phyloP scores from a whole-genome alignment of 2,888 invertebrate genomes.

The Dexiosoma caninum region DNA sequence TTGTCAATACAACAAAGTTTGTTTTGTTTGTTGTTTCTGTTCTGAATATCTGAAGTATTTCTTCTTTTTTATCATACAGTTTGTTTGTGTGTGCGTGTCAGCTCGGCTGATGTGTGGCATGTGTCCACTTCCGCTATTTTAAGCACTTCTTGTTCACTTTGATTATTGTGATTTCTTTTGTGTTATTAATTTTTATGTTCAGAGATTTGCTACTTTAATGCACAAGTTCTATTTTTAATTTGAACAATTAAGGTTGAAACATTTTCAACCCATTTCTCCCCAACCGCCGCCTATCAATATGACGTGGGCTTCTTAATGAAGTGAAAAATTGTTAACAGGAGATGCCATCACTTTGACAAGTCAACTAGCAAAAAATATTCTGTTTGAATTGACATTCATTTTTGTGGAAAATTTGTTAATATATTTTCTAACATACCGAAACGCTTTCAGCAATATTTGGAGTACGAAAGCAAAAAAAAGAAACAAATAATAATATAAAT shows the following conservation, averaged over 20 bases:
- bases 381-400: background rate
- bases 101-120: slow-evolving; percentile 39
- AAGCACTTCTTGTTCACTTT: slow-evolving; percentile 48
- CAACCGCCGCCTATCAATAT: too few species aligned
- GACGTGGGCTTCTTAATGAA: slow-evolving; percentile 31
- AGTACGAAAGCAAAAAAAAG: too few species aligned
- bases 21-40: background rate
- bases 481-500: too few species aligned
- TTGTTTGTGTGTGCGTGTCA: background rate
- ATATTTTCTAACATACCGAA: too few species aligned
- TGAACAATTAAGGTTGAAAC: slow-evolving; percentile 24
- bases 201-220: background rate
- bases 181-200: slow-evolving; percentile 22
- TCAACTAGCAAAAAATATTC: slow-evolving; percentile 32
- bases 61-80: background rate
- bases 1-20: background rate
- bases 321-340: slow-evolving; percentile 30
- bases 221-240: background rate
- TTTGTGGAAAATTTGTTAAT: background rate
- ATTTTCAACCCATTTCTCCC: too few species aligned
- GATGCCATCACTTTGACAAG: slow-evolving; percentile 40
- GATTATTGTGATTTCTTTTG: slow-evolving; percentile 31
- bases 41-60: slow-evolving; percentile 3
- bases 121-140: slow-evolving; percentile 62
- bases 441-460: too few species aligned